phyloP scores from a whole-genome alignment of 1,140 invertebrate species.

The Myzus persicae region DNA sequence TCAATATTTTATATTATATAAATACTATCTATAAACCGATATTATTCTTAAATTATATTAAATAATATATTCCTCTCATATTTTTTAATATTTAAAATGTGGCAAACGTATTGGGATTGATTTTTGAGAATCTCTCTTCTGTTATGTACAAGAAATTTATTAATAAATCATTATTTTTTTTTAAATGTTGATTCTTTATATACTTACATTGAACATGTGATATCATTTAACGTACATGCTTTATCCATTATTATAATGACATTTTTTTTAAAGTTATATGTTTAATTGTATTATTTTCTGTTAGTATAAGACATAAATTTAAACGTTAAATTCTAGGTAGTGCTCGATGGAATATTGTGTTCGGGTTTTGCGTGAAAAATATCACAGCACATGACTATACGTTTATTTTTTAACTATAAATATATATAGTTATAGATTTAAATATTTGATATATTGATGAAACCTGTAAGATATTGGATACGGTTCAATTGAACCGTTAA shows the following conservation, averaged over 20 bases:
- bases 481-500: slow-evolving; percentile 37
- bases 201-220: too few species aligned
- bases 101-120: not conserved
- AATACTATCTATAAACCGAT: not conserved
- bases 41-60: not conserved
- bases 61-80: not conserved
- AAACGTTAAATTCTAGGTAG: not conserved
- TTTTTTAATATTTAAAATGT: not conserved
- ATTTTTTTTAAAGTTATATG: not conserved
- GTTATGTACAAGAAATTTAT: not conserved
- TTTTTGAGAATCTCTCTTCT: not conserved
- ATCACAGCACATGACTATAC: not conserved
- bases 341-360: not conserved
- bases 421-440: not conserved
- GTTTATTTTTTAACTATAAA: slow-evolving; percentile 22
- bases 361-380: not conserved
- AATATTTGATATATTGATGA: not conserved
- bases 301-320: not conserved
- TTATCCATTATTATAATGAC: not conserved
- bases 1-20: not conserved
- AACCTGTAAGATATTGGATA: not conserved
- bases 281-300: not conserved
- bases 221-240: too few species aligned
- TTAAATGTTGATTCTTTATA: not conserved
- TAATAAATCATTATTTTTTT: not conserved